Base-by-base conservation (phyloP, 2,797 vertebrate species). In the Arctocebus calabarensis region DNA sequence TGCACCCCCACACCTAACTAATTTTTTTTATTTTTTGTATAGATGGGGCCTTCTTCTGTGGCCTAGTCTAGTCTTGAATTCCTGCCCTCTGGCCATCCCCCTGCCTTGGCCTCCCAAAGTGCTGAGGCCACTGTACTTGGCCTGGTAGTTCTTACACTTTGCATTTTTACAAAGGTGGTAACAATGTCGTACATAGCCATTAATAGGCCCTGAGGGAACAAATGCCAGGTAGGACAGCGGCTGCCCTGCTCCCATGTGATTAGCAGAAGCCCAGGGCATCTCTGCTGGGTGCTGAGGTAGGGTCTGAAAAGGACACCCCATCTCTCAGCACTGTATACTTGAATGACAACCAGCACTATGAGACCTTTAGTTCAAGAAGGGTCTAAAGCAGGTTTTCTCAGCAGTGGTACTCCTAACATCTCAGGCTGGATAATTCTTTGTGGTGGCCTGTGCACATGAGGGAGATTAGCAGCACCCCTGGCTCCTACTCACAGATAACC, bases 361-460 rank as follows among this genome's bases (percentile, higher is more conserved):
- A 27, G 10, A 16, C 45, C 57, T 70, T 34, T 0, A 27, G 37
- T 10, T 32, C 11, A 19, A 74, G 20, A 74, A 82, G 12, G 5
- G 13, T 23, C 74, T 4, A 20, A 34, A 16, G 88, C 48, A 61
- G 43, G 23, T 40, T 74, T 74, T 45, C 71, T 62, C 81, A 9
- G 0, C 22, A 23, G 59, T 19, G 5, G 29, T 45, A 25, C 27
- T 7, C 7, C 4, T 32, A 45, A 37, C 29, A 20, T 29, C 19
- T 14, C 3, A 5, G 13, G 45, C n/a, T 19, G 17, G 43, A 1
- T 10, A 17, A 59, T 11, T 32, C 71, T 55, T 22, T 7, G 14
- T 1, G 6, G 14, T 17, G 8, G 48, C 61, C 84, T 25, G 22
- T 0, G 10, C 43, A 2, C 1, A 2, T 25, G 0, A 52, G 34